phyloP scores from a whole-genome alignment of 92 coral and sea anemone species.

The Siderastrea radians region DNA sequence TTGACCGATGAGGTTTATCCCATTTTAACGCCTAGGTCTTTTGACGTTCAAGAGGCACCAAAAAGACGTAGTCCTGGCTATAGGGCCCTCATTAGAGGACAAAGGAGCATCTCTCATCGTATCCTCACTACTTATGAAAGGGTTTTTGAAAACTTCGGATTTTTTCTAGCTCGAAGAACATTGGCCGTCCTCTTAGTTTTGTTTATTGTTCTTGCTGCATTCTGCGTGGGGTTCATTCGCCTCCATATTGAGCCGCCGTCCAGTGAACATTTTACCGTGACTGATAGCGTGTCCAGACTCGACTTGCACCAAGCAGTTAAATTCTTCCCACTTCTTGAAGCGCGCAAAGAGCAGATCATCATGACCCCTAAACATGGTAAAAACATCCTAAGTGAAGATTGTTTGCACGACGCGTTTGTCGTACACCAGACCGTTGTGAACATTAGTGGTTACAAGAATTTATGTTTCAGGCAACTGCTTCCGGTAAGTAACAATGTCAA shows the following conservation, averaged over 20 bases:
- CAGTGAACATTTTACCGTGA: conserved; percentile 16
- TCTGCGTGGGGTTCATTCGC: conserved; percentile 62
- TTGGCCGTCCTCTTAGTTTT: not conserved
- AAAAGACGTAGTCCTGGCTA: not conserved
- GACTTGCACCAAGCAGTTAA: conserved; percentile 34
- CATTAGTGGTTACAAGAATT: conserved; percentile 26
- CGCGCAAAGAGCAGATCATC: conserved; percentile 10
- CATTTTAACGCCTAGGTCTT: not conserved
- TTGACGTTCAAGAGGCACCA: not conserved
- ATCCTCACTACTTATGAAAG: conserved; percentile 35
- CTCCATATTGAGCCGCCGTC: conserved; percentile 11
- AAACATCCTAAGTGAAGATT: conserved; percentile 46
- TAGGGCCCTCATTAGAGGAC: not conserved
- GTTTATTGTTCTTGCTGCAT: not conserved
- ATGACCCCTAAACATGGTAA: conserved; percentile 26
- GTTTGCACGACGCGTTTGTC: conserved; percentile 54
- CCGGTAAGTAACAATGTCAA: too few species aligned
- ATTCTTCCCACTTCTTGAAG: conserved; percentile 18
- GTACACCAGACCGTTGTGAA: conserved; percentile 45
- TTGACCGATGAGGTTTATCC: not conserved
- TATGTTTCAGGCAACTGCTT: conserved; percentile 24
- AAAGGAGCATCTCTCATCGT: not conserved
- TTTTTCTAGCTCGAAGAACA: conserved; percentile 42
- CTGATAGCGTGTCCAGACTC: conserved; percentile 13
- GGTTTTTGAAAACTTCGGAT: conserved; percentile 48